Evolutionary conservation across 2,113 vertebrate species (phyloP), one percentile per base, ranked within the genome.

Genomic region (Abramis brama): DNA sequence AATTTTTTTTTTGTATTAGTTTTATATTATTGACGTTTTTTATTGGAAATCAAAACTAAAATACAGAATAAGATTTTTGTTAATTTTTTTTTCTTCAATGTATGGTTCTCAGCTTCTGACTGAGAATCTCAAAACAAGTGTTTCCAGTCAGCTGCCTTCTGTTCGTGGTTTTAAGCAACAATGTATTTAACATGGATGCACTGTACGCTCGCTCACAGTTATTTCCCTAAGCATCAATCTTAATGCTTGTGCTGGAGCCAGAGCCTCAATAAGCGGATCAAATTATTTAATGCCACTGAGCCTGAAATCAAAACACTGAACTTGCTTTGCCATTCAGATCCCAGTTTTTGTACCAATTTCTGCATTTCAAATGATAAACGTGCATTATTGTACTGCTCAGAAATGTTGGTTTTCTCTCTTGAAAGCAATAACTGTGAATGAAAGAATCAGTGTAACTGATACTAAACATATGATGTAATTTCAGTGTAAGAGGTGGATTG

Each of bases 161-260:
- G n/a, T 81, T 59, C 30, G 3, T n/a, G 55, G n/a, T 80, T 27
- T 80, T 64, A 47, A 47, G 15, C 59, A 25, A 17, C 23, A 39
- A 80, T 79, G 12, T 64, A n/a, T 80, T 80, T 62, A 25, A 19
- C n/a, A 47, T 47, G 79, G 45, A 66, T 75, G 43, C 73, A 75
- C 43, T 75, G n/a, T 50, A 75, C 27, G 27, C 73, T 75, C n/a
- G 73, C 45, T 47, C 39, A 47, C 79, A 47, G 57, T 80, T 45
- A n/a, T 64, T 66, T 66, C 11, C 39, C 36, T 80, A 47, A 30
- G 60, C 43, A 27, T 81, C 79, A 30, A 30, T 66, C 39, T 64
- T 47, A 47, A 62, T 47, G 33, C 57, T 64, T 80, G 59, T 47
- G 59, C 15, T 80, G 13, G 39, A 64, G 23, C 76, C 19, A 23